A percentile compares a stretch with the other conserved stretches of the same genome.
phyloP scores from a whole-genome alignment of 2,797 vertebrate genomes.

The Sternotherus odoratus region DNA sequence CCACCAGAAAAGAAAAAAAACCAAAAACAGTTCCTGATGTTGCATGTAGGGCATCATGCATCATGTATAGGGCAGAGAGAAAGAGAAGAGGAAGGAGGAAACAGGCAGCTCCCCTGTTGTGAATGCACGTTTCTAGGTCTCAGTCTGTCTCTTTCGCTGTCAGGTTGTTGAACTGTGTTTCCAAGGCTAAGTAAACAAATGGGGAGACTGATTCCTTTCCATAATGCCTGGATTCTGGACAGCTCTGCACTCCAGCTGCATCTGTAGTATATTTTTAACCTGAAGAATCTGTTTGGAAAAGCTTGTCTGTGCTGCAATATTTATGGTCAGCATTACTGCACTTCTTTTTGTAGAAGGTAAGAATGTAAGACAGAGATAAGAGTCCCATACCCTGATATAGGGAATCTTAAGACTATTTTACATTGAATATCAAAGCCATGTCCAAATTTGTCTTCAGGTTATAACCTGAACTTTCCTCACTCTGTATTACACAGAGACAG shows the following conservation, averaged over 20 bases:
- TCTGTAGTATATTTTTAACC: not conserved
- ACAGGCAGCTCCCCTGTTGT: not conserved
- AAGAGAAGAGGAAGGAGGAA: not conserved
- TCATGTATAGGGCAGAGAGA: not conserved
- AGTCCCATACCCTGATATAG: not conserved
- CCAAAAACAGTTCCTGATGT: not conserved
- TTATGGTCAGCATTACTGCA: not conserved
- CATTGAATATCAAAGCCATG: not conserved
- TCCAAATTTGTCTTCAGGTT: slow-evolving; percentile 25
- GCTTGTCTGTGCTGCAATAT: not conserved
- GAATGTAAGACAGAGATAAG: not conserved
- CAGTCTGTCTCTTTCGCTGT: rapidly evolving
- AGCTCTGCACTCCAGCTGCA: not conserved
- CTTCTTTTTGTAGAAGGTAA: slow-evolving; percentile 1
- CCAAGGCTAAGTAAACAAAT: not conserved
- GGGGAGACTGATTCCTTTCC: not conserved
- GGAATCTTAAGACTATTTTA: not conserved
- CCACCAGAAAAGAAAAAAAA: not conserved
- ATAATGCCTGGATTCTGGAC: not conserved
- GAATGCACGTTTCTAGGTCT: not conserved
- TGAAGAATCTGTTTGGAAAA: slow-evolving; percentile 32
- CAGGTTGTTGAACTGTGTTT: not conserved
- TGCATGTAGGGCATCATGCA: not conserved
- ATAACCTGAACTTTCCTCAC: not conserved
- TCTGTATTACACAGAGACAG: not conserved